Evolutionary conservation across 2,797 vertebrate species (phyloP).

Genomic region (Enteromius unitaeniatus): DNA sequence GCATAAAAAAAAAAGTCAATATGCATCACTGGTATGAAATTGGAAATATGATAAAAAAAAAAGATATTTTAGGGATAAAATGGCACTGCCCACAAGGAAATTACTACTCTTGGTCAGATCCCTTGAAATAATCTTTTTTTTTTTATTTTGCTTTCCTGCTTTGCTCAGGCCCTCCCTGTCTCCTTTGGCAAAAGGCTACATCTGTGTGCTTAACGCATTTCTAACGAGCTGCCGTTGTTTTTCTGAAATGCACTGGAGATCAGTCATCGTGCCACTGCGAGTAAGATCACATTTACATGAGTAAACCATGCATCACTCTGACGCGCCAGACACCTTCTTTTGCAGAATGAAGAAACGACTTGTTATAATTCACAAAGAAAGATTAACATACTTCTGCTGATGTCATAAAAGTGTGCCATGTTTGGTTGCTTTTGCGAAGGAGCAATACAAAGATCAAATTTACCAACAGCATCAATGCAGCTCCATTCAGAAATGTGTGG

Average conservation of each 20-base stretch:
- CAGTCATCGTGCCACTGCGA: constrained; percentile 70
- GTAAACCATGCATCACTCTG: constrained; percentile 74
- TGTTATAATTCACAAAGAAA: constrained; percentile 68
- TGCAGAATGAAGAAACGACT: constrained; percentile 66
- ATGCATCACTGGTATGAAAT: background rate
- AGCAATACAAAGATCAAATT: constrained; percentile 67
- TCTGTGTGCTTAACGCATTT: constrained; percentile 76
- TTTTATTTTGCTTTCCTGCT: constrained; percentile 43
- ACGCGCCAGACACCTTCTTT: constrained; percentile 65
- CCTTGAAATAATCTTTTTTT: constrained; percentile 42
- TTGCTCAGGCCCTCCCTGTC: constrained; percentile 52
- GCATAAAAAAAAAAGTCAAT: background rate
- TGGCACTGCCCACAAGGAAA: no score
- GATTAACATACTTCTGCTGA: constrained; percentile 78
- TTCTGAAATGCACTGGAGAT: constrained; percentile 66
- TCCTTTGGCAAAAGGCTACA: constrained; percentile 69
- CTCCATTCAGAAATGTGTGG: constrained; percentile 68
- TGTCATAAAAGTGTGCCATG: constrained; percentile 75
- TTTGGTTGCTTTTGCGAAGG: constrained; percentile 67
- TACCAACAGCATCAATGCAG: constrained; percentile 59
- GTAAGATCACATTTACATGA: constrained; percentile 68
- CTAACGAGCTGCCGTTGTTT: constrained; percentile 74
- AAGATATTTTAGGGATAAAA: background rate
- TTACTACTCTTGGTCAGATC: background rate
- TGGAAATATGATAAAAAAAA: background rate